Conservation (phyloP, 2,113 vertebrate genomes). For the Tragelaphus buxtoni region DNA sequence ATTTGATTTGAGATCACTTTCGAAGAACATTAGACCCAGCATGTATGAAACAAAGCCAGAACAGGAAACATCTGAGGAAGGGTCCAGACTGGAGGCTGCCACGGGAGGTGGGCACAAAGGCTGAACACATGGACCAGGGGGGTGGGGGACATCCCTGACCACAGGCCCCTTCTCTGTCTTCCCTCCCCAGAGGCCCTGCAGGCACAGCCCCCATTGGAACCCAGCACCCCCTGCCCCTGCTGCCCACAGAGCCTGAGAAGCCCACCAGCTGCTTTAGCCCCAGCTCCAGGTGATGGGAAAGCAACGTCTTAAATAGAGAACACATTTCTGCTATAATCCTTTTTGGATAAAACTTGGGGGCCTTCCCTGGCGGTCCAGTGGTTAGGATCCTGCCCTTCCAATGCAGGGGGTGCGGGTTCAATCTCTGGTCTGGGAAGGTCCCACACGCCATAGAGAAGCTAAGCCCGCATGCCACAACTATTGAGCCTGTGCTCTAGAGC, state of each 20-base stretch:
- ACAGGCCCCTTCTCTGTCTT: not conserved
- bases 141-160: not conserved
- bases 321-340: not conserved
- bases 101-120: not conserved
- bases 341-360: not conserved
- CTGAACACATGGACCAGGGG: not conserved
- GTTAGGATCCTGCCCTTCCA: not conserved
- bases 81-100: not conserved
- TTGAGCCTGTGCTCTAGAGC: not conserved
- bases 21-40: not conserved
- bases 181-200: not conserved
- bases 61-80: not conserved
- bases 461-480: not conserved
- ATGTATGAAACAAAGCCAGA: not conserved
- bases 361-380: not conserved
- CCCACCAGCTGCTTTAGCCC: accelerated
- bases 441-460: not conserved
- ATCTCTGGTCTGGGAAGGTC: not conserved
- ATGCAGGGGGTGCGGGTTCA: not conserved
- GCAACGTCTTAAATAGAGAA: accelerated
- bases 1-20: not conserved
- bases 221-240: not conserved
- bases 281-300: not conserved
- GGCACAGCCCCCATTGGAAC: not conserved
- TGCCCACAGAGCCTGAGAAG: not conserved